Evolutionary conservation across 1,140 invertebrate genomes (phyloP), one percentile per base, ranked within the genome.

Genomic region (Eueides isabella): DNA sequence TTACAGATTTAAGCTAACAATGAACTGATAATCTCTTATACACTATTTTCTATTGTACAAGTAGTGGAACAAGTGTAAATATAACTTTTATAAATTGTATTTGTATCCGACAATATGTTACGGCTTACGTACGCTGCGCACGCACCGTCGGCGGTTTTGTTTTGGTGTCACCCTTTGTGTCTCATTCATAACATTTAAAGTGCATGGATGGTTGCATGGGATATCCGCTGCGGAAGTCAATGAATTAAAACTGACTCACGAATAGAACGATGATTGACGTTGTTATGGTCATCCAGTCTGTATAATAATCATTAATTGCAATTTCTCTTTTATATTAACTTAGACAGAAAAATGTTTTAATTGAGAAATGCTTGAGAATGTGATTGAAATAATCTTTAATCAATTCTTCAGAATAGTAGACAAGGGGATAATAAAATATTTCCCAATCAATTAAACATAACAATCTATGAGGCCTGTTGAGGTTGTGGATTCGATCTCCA

Each of bases 161-260:
- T 90, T 85, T 84, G 82, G 83, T 82, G 79, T 80, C 79, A 79
- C 78, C 80, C 81, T 87, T 88, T 87, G 86, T 87, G 76, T 81
- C 72, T 85, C 84, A 85, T 84, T 86, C 80, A 80, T 67, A 78
- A 72, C 70, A 72, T 78, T 81, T 78, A 75, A 76, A 80, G 80
- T 83, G 83, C 76, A 79, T 71, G 80, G 80, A 82, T 77, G 77
- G 76, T 65, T 67, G 71, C 63, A 73, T 77, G 71, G 70, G 77
- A 79, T 79, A 76, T 81, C 79, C 79, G 75, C 66, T 74, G 68
- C 68, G 79, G 81, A 83, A 81, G 79, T 72, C 75, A 75, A 71
- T 35, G 44, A 70, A 69, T 71, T 76, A 66, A 65, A 63, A 72
- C 48, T 81, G 79, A 79, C 71, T 80, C 76, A 80, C 74, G 74